Evolutionary conservation across 2,797 vertebrate genomes (phyloP), one percentile per base, ranked within the genome.

Genomic region (Geotria australis): DNA sequence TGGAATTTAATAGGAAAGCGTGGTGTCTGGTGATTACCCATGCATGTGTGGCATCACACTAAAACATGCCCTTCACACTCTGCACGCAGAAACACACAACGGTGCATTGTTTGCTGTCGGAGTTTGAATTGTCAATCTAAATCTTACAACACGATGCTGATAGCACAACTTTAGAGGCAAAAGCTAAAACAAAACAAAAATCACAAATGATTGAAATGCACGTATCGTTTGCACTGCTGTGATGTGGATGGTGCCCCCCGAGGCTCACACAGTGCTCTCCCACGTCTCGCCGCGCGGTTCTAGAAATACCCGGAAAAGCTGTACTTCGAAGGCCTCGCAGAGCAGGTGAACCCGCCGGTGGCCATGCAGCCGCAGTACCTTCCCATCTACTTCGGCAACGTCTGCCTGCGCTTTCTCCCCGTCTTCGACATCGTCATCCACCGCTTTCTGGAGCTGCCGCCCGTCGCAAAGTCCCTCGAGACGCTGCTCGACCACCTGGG

Each of bases 341-440:
- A 98, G 56, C 86, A 98, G 61, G 86, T 98, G 9, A 94, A 78
- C 65, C 91, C 91, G 7, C 91, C 91, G 46, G 79, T 95, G 67
- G 83, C 82, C 65, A 84, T 83, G 57, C 85, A 94, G 70, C 73
- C 80, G 2, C 83, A 93, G 55, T 98, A 98, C 62, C 74, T 95
- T 58, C 88, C 91, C 10, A 98, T 98, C 69, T 98, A 98, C 69
- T 98, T 98, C 59, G 88, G 91, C 62, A 98, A 96, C 8, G 91
- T 98, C 56, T 98, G 91, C 63, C 78, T 98, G 59, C 85, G 91
- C 59, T 98, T 98, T 70, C 73, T 98, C 62, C 91, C 91, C 0
- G 88, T 98, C 59, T 98, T 98, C 59, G 91, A 98, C 68, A 98
- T 98, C 48, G 85, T 98, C 66, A 95, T 98, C 71, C 91, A 98